Percentiles rank a stretch among this genome's conserved stretches.
These are phyloP conservation scores for Mirza zaza DNA, from an alignment of 2,113 vertebrate genomes.

Conservation along the genomic window DNA sequence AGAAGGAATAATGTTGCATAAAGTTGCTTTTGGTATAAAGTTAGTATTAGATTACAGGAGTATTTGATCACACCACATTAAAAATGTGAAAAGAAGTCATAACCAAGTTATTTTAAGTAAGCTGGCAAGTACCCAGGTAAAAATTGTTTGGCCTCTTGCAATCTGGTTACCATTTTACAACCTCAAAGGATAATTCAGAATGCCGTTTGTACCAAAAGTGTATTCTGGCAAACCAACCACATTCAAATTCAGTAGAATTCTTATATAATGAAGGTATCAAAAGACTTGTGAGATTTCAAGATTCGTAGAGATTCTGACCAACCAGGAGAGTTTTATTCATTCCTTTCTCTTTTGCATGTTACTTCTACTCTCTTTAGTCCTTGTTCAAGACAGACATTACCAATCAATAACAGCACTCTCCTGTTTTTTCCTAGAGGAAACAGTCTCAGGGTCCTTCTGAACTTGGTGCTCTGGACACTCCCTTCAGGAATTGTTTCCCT, in stretches of 20 bases:
- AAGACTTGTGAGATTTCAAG: neutral
- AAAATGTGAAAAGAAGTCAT: slow-evolving; percentile 29
- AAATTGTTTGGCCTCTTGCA: neutral
- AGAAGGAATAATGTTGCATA: neutral
- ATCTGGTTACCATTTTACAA: neutral
- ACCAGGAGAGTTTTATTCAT: neutral
- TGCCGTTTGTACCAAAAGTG: neutral
- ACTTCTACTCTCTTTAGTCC: neutral
- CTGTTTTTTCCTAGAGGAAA: neutral
- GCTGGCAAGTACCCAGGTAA: neutral
- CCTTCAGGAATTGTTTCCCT: neutral
- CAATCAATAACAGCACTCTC: neutral
- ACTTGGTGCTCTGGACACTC: neutral
- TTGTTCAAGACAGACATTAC: neutral
- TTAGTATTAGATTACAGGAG: slow-evolving; percentile 33
- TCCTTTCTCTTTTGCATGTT: neutral
- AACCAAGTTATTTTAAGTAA: slow-evolving; percentile 50
- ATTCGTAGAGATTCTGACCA: neutral
- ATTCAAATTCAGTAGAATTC: neutral
- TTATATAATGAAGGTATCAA: neutral
- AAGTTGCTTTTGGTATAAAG: slow-evolving; percentile 33
- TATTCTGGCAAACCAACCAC: neutral
- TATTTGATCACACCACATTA: slow-evolving; percentile 38
- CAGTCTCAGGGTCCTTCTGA: neutral
- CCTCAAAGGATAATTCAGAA: slow-evolving; percentile 17